Percentiles rank a stretch among this genome's conserved stretches.
These are phyloP conservation scores for Emesis furor DNA, from an alignment of 2,888 invertebrate species.

Conservation along the genomic window DNA sequence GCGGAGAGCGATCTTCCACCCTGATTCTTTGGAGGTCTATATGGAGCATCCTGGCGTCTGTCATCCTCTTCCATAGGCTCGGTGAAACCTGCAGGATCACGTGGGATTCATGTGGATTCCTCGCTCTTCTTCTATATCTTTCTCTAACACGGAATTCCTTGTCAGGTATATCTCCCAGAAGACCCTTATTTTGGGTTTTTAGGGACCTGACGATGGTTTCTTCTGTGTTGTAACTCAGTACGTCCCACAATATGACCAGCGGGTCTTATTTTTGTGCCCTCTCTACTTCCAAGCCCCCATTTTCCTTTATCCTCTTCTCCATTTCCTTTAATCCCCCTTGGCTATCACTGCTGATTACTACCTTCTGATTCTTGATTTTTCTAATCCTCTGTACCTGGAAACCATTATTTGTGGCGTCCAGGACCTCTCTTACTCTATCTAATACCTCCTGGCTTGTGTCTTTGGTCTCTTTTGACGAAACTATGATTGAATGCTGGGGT, in stretches of 20 bases:
- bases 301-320: background rate
- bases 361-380: no score
- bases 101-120: background rate
- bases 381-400: no score
- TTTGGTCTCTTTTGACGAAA: no score
- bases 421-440: no score
- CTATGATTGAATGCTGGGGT: no score
- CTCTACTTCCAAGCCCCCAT: background rate
- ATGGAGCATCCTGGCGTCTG: slow-evolving; percentile 34
- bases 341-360: no score
- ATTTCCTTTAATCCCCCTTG: background rate
- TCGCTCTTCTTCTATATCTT: background rate
- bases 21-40: slow-evolving; percentile 38
- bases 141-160: background rate
- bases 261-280: background rate
- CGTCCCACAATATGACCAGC: background rate
- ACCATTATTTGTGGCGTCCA: no score
- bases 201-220: no score
- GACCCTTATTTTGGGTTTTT: no score
- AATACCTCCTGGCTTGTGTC: no score
- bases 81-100: background rate
- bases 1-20: slow-evolving; percentile 49
- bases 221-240: no score
- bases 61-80: background rate
- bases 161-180: no score